Base-by-base conservation (phyloP, 1,140 invertebrate genomes). In the Bicyclus anynana region DNA sequence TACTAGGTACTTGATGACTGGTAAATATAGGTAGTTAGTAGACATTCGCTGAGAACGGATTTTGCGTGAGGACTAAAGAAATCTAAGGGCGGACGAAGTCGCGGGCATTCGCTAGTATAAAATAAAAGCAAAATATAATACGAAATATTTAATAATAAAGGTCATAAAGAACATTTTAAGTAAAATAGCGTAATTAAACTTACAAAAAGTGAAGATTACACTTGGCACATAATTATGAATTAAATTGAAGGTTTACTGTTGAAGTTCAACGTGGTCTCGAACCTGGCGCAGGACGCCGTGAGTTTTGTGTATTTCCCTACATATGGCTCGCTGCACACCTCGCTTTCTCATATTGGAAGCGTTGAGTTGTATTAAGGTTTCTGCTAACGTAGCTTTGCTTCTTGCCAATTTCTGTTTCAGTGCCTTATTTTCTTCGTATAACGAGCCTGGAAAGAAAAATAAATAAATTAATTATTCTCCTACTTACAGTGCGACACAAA, bases 251-350 rank as follows among this genome's bases (percentile, higher is more conserved):
- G 20, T 33, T 63, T 69, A 72, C 53, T 74, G 72, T 65, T 72
- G 74, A 63, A 65, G 68, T 74, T 84, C 75, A 52, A 86, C 66
- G 20, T 82, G 77, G 67, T 73, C 78, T 10, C 85, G 69, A 0
- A 91, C 91, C 73, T 91, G 90, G 13, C 91, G 87, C n/a, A 93
- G 73, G 16, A 93, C 90, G 51, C 90, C 88, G 52, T 91, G 91
- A 12, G 92, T 93, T 73, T 92, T 92, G 62, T 92, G 90, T 44
- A 93, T 90, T 75, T 93, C 91, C 37, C 90, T 87, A 69, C 91
- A 92, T 65, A 93, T 92, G 20, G 91, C 91, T 40, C 90, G 89
- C 62, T 93, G 91, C 4, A 92, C 90, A 67, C 86, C 90, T 47
- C 88, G 84, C 63, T 92, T 92, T 46, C 88, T 84, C 72, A 91